phyloP scores from a whole-genome alignment of 2,888 invertebrate species.

The Macrostomum cliftonense region DNA sequence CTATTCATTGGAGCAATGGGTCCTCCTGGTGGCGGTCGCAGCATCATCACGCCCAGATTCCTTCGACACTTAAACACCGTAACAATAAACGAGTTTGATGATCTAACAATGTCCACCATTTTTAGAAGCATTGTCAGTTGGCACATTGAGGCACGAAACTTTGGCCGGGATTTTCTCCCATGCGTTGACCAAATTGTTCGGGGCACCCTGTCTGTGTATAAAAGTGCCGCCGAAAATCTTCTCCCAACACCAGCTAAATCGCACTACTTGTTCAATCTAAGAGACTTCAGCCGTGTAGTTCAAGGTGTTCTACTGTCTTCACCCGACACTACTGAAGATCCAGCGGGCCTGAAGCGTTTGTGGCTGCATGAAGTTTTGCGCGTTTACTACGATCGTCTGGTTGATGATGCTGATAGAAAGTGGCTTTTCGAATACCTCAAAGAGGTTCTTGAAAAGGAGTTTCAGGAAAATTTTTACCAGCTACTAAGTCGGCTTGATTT shows the following conservation, averaged over 20 bases:
- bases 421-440: constrained; percentile 60
- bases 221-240: constrained; percentile 29
- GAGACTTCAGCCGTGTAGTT: constrained; percentile 68
- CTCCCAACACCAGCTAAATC: constrained; percentile 37
- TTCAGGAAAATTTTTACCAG: constrained; percentile 31
- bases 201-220: constrained; percentile 32
- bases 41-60: constrained; percentile 34
- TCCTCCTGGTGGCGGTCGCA: constrained; percentile 36
- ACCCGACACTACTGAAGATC: constrained; percentile 69
- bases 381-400: constrained; percentile 74
- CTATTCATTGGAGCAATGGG: constrained; percentile 37
- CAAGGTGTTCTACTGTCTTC: constrained; percentile 68
- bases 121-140: constrained; percentile 35
- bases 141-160: constrained; percentile 50
- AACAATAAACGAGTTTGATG: constrained; percentile 36
- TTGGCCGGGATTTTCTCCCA: constrained; percentile 78
- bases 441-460: constrained; percentile 45
- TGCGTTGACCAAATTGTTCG: constrained; percentile 65
- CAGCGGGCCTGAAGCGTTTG: constrained; percentile 63
- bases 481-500: constrained; percentile 52
- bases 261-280: constrained; percentile 36
- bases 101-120: constrained; percentile 34
- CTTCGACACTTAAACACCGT: constrained; percentile 35
- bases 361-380: constrained; percentile 52
- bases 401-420: constrained; percentile 56